phyloP scores from a whole-genome alignment of 2,888 invertebrate species.

The Drosophila atroscutellata region DNA sequence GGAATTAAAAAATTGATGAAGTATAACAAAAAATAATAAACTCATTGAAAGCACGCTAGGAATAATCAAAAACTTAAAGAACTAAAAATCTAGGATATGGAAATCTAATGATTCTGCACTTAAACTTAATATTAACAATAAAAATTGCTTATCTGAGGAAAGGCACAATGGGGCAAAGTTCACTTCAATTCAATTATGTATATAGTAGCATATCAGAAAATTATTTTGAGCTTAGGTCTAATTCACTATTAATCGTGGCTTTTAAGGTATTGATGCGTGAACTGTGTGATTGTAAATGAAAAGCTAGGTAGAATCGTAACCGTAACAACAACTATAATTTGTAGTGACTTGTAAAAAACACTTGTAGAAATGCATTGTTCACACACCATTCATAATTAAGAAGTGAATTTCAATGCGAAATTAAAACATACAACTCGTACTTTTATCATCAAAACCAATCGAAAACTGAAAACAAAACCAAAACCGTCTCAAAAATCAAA shows the following conservation, averaged over 20 bases:
- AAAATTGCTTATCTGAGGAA: neutral
- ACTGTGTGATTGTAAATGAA: conserved; percentile 3
- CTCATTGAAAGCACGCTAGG: neutral
- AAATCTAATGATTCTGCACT: neutral
- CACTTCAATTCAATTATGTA: neutral
- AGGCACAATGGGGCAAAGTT: neutral
- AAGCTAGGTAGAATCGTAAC: conserved; percentile 17
- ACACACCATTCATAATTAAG: conserved; percentile 30
- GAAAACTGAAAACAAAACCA: conserved; percentile 32
- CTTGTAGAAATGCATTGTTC: conserved; percentile 25
- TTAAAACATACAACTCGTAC: conserved; percentile 70
- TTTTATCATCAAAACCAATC: conserved; percentile 70
- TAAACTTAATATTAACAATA: neutral
- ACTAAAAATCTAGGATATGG: neutral
- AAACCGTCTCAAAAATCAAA: conserved; percentile 41
- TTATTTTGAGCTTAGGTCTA: neutral
- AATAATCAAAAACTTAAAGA: neutral
- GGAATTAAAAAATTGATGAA: neutral
- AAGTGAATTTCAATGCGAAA: conserved; percentile 42
- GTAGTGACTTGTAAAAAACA: conserved; percentile 35
- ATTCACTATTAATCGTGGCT: neutral
- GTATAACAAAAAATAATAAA: neutral
- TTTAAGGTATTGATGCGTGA: neutral
- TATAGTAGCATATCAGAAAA: neutral
- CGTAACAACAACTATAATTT: conserved; percentile 19